Base-by-base conservation (phyloP, 2,113 vertebrate genomes). In the Phaethornis superciliosus region DNA sequence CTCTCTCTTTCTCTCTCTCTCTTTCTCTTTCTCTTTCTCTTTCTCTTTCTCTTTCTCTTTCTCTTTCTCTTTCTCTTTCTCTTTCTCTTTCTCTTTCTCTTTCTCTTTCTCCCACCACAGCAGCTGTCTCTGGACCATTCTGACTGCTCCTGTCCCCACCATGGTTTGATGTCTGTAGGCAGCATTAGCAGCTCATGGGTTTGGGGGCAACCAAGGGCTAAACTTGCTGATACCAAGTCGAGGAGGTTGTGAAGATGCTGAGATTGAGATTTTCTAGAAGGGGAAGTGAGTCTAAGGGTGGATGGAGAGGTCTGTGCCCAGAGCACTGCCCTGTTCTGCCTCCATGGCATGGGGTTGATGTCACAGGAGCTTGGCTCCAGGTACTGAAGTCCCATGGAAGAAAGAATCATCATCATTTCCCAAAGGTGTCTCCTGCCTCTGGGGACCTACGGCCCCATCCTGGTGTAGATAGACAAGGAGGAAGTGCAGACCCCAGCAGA, bases 311-410 rank as follows among this genome's bases (percentile, higher is more conserved):
- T 30, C 30, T 0, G 0, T 0, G 1, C 35, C 44, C 20, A 15
- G 19, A 54, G 18, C 6, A 6, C 12, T n/a, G 8, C 33, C 51
- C 27, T 44, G 47, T 23, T 19, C 10, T 26, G 37, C 11, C 18
- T 17, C 47, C 4, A 0, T 42, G 60, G 6, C 15, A 0, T 0
- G 10, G 54, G 21, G n/a, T 5, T 4, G 28, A 7, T 2, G 4
- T 16, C 30, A 12, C 2, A 3, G 27, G 71, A 47, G 2, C 32
- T 62, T 67, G 51, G 21, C 49, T 65, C 51, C 70, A 35, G 54
- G 30, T 35, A 5, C 40, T 0, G 2, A 20, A 85, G 2, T 32
- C 37, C 28, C 44, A 5, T 7, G 35, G 44, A 20, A 44, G 37
- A 79, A 77, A n/a, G 15, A 9, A 33, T 15, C 64, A 3, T 3